Evolutionary conservation across 1,140 invertebrate genomes (phyloP), one percentile per base, ranked within the genome.

Genomic region (Phymorhynchus buccinoides): DNA sequence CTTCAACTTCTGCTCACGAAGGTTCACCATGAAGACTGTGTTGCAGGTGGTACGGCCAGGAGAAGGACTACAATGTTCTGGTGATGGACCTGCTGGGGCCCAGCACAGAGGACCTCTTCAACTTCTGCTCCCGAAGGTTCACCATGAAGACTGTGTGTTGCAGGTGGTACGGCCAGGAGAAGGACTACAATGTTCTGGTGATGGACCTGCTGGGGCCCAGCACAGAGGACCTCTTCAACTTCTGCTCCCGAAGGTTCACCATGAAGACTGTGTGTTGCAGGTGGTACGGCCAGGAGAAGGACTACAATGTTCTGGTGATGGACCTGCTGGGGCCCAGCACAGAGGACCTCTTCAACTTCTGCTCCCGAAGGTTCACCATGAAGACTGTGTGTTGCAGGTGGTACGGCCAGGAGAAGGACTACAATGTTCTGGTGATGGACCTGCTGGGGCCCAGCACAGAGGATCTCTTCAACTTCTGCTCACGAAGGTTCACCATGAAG

Each of bases 1-100:
- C 32, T 62, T 99, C 94, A 98, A 98, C 92, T 99, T 99, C 94
- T 99, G 98, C 93, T 96, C 97, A 44, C 95, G 98, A 87, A 96
- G 97, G 90, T 99, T 99, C 93, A 98, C 97, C 85, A 97, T 99
- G 94, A 99, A 99, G 95, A 99, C 98, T 89, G 98, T 99, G 48
- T 87, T 86, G 7, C 92, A 96, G 96, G 94, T 97, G 96, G 95
- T 98, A 96, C 95, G 97, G 97, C 82, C 96, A 96, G 94, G 97
- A 99, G 93, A 95, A 96, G 88, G 97, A 99, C 87, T 98, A 98
- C 94, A 99, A 99, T 94, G 97, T 98, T 80, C 95, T 99, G 86
- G 98, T 99, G 16, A 99, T 99, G 97, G 98, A 99, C 93, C 95
- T 99, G 71, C 94, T 99, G 35, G 98, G 98, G 37, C 98, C 98